Evolutionary conservation across 2,113 vertebrate genomes (phyloP).

Genomic region (Carlito syrichta): DNA sequence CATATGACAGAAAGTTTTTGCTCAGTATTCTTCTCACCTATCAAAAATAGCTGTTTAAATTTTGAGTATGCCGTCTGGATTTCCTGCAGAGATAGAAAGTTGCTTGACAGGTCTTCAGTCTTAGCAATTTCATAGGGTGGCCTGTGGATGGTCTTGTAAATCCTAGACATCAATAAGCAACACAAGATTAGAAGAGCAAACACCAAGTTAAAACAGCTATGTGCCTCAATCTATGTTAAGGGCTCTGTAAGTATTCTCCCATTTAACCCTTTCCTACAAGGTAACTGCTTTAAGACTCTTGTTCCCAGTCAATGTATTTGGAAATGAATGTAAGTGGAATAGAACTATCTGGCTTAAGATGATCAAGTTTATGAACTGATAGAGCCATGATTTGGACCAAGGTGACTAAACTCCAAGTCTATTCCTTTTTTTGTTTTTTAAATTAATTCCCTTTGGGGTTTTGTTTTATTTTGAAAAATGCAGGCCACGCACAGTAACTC

Average conservation of each 20-base stretch:
- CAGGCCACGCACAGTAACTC: too few relatives aligned
- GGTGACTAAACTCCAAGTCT: neutral
- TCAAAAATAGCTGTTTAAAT: conserved; percentile 91
- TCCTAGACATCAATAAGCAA: conserved; percentile 77
- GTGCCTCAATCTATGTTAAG: neutral
- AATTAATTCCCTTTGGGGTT: neutral
- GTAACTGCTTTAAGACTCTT: neutral
- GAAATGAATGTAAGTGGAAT: neutral
- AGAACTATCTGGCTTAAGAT: neutral
- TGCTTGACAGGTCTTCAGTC: conserved; percentile 88
- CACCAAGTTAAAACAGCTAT: neutral
- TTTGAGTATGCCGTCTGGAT: conserved; percentile 88
- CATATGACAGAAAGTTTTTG: neutral
- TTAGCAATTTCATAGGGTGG: conserved; percentile 86
- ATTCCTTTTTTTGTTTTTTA: neutral
- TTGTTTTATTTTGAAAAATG: neutral
- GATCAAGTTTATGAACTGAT: neutral
- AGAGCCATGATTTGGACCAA: neutral
- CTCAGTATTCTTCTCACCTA: conserved; percentile 83
- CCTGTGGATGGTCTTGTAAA: conserved; percentile 84
- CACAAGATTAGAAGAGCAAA: conserved; percentile 50
- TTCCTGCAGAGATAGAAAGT: conserved; percentile 87
- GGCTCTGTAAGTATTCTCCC: neutral
- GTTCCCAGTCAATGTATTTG: fast-evolving
- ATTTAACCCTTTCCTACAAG: fast-evolving